Evolutionary conservation across 2,113 vertebrate genomes (phyloP).

Genomic region (Fulica atra): DNA sequence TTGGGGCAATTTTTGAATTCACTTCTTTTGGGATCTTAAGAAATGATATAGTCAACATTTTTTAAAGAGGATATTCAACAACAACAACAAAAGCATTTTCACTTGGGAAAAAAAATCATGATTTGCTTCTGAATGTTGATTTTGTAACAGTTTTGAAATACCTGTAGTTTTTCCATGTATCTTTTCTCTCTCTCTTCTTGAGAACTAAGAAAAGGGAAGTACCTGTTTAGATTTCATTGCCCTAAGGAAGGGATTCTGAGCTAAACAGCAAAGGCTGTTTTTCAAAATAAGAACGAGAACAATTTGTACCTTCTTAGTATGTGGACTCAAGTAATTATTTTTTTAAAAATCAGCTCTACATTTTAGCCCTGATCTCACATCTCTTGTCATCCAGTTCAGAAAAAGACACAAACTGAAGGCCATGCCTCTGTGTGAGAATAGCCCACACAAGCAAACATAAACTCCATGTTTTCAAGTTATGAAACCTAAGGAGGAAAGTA

Average conservation of each 20-base stretch:
- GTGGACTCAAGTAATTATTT: background rate
- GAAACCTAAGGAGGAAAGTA: background rate
- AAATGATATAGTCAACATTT: background rate
- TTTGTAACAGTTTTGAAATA: background rate
- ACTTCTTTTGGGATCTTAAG: background rate
- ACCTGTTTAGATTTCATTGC: background rate
- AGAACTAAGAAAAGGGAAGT: background rate
- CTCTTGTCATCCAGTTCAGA: background rate
- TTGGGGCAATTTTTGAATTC: background rate
- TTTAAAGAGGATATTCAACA: background rate
- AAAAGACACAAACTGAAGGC: background rate
- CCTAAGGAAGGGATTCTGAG: background rate
- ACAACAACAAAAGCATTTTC: background rate
- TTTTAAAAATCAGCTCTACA: background rate
- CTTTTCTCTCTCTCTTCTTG: background rate
- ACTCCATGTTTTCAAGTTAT: background rate
- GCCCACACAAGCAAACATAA: background rate
- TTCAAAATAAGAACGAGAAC: background rate
- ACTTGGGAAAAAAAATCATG: background rate
- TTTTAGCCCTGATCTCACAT: background rate
- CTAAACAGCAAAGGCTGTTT: background rate
- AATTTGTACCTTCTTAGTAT: background rate
- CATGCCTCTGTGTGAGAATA: background rate
- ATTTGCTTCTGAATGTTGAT: background rate
- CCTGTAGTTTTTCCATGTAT: background rate